phyloP scores from a whole-genome alignment of 1,140 invertebrate genomes.

The Psilanteris sp. region DNA sequence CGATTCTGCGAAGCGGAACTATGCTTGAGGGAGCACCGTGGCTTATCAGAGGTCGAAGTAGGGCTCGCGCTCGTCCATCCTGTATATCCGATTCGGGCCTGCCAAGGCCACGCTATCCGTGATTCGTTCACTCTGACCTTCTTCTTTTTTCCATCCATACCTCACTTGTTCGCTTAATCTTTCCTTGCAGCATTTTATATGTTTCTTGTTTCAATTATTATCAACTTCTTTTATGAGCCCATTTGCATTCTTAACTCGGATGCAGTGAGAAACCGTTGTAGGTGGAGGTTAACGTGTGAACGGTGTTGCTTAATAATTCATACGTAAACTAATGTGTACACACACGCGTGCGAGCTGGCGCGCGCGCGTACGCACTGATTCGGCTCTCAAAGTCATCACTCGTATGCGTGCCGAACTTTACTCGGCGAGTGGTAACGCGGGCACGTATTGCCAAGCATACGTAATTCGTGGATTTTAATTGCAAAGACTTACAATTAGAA shows the following conservation, averaged over 20 bases:
- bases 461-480: slow-evolving; percentile 75
- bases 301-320: slow-evolving; percentile 74
- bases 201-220: slow-evolving; percentile 42
- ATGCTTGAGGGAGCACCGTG: slow-evolving; percentile 71
- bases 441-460: slow-evolving; percentile 63
- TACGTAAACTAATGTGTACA: slow-evolving; percentile 46
- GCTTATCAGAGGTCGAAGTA: slow-evolving; percentile 71
- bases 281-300: slow-evolving; percentile 69
- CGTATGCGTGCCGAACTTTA: slow-evolving; percentile 38
- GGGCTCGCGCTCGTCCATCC: slow-evolving; percentile 66
- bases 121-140: slow-evolving; percentile 46
- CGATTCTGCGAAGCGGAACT: slow-evolving; percentile 66
- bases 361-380: slow-evolving; percentile 20
- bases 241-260: slow-evolving; percentile 69
- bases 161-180: slow-evolving; percentile 12
- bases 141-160: slow-evolving; percentile 35
- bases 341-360: slow-evolving; percentile 5
- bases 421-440: slow-evolving; percentile 31
- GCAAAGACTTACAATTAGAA: slow-evolving; percentile 75
- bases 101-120: slow-evolving; percentile 69
- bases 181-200: slow-evolving; percentile 48
- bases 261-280: slow-evolving; percentile 22
- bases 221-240: slow-evolving; percentile 67
- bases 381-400: slow-evolving; percentile 28
- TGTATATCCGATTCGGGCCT: slow-evolving; percentile 68